Evolutionary conservation across 2,797 vertebrate species (phyloP).

Genomic region (Poecilia velifera): DNA sequence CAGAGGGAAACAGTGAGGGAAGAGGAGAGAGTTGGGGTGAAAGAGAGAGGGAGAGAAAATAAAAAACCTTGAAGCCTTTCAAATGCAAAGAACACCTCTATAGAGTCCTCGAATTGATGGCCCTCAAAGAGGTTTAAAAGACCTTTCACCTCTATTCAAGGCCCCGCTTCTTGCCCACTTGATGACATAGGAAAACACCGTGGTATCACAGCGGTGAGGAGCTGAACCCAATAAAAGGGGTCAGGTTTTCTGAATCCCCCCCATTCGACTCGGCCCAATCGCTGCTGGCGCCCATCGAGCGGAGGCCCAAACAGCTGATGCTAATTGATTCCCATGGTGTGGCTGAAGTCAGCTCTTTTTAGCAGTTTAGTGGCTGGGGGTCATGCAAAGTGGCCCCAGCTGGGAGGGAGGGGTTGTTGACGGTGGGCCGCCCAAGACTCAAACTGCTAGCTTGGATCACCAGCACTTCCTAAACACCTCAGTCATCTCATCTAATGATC

Average conservation of each 20-base stretch:
- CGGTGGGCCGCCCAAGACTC: constrained; percentile 74
- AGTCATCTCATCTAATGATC: background rate
- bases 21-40: constrained; percentile 65
- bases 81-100: constrained; percentile 91
- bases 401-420: constrained; percentile 56
- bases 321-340: constrained; percentile 89
- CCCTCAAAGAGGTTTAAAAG: constrained; percentile 93
- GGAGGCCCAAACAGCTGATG: constrained; percentile 85
- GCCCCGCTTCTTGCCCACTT: constrained; percentile 86
- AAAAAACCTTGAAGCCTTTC: constrained; percentile 91
- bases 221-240: constrained; percentile 96
- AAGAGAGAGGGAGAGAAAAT: constrained; percentile 60
- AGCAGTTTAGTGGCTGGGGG: constrained; percentile 81
- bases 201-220: constrained; percentile 89
- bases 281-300: constrained; percentile 83
- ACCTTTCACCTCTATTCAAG: constrained; percentile 92
- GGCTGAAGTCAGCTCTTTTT: constrained; percentile 84
- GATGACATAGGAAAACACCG: constrained; percentile 89
- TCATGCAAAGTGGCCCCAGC: constrained; percentile 75
- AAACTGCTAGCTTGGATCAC: constrained; percentile 82
- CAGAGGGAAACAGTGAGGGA: constrained; percentile 79
- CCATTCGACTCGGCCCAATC: constrained; percentile 85
- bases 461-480: constrained; percentile 79
- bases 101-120: constrained; percentile 91
- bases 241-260: constrained; percentile 87